phyloP scores from a whole-genome alignment of 2,797 vertebrate species.

The Lepidocolaptes lacrymiger region DNA sequence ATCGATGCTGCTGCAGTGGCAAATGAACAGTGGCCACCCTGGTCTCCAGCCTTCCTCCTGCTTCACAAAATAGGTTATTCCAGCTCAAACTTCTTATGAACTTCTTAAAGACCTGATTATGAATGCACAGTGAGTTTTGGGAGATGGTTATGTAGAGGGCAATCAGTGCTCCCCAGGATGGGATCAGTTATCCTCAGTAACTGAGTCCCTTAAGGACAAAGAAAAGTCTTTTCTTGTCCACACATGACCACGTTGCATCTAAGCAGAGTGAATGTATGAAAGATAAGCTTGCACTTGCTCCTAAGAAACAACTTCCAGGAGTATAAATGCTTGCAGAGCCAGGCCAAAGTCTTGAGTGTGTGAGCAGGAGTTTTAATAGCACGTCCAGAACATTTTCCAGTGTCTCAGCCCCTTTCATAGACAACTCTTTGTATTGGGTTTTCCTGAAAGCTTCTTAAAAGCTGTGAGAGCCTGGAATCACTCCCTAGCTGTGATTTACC shows the following conservation, averaged over 20 bases:
- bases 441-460: background rate
- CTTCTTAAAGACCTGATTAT: background rate
- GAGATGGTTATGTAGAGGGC: background rate
- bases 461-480: background rate
- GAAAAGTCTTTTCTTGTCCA: background rate
- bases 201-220: background rate
- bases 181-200: background rate
- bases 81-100: background rate
- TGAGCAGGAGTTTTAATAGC: background rate
- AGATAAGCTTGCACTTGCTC: background rate
- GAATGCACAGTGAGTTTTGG: background rate
- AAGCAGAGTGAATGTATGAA: background rate
- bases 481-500: background rate
- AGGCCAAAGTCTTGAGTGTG: background rate
- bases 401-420: background rate
- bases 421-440: background rate
- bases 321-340: background rate
- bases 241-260: background rate
- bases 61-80: background rate
- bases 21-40: fast-evolving
- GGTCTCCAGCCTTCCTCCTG: background rate
- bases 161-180: background rate
- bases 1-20: background rate
- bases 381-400: background rate
- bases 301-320: background rate